phyloP scores from a whole-genome alignment of 2,888 invertebrate genomes.

The Graphium colonna region DNA sequence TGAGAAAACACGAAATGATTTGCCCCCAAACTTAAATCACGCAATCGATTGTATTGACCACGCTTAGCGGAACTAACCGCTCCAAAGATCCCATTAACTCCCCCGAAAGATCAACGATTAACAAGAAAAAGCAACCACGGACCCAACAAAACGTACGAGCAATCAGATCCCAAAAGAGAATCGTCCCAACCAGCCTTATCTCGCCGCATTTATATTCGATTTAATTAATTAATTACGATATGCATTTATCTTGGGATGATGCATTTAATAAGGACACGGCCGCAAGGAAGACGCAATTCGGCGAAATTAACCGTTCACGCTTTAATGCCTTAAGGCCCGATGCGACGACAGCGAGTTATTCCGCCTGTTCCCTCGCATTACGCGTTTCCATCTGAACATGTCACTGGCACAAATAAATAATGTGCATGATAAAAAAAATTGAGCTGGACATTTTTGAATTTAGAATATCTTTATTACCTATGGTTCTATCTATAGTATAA shows the following conservation, averaged over 20 bases:
- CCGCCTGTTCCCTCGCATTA: neutral
- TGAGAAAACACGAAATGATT: too few relatives aligned
- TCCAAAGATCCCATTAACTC: conserved; percentile 25
- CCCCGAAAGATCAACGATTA: conserved; percentile 31
- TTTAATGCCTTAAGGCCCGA: neutral
- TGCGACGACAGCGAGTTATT: neutral
- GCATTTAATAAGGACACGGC: conserved; percentile 61
- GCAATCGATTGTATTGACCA: neutral
- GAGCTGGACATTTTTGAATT: too few relatives aligned
- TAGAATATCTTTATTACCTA: too few relatives aligned
- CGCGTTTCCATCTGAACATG: neutral
- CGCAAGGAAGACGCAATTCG: conserved; percentile 36
- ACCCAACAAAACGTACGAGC: conserved; percentile 40
- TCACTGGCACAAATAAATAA: neutral
- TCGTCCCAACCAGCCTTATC: conserved; percentile 7
- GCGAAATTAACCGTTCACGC: conserved; percentile 5
- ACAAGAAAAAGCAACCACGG: conserved; percentile 35
- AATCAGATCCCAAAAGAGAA: conserved; percentile 40
- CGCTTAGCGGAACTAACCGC: neutral
- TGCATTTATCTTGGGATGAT: conserved; percentile 72
- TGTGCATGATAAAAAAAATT: too few relatives aligned
- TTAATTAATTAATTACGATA: conserved; percentile 73
- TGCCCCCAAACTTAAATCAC: too few relatives aligned
- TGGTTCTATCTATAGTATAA: too few relatives aligned
- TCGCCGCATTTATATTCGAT: conserved; percentile 56